Percentiles rank a stretch among this genome's conserved stretches.
phyloP scores from a whole-genome alignment of 2,113 vertebrate species.

The Dendrocopos noguchii region DNA sequence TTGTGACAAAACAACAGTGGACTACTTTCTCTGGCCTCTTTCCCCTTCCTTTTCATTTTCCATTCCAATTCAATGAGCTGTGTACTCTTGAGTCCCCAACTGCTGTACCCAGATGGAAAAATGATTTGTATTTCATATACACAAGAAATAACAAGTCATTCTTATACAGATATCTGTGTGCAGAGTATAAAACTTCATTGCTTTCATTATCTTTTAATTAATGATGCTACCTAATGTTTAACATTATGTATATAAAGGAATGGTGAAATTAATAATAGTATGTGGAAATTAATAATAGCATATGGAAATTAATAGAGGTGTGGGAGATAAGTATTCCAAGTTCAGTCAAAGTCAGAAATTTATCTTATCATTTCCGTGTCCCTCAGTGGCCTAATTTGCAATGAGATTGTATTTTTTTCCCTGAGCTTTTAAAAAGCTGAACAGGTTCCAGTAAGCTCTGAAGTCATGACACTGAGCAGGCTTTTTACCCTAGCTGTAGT shows the following conservation, averaged over 20 bases:
- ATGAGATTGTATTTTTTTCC: not conserved
- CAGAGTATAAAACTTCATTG: not conserved
- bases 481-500: not conserved
- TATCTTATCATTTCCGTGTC: not conserved
- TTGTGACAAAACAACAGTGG: not conserved
- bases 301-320: not conserved
- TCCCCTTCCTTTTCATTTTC: slow-evolving; percentile 36
- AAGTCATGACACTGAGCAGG: slow-evolving; percentile 22
- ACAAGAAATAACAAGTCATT: not conserved
- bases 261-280: not conserved
- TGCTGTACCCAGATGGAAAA: slow-evolving; percentile 33
- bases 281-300: not conserved
- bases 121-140: not conserved
- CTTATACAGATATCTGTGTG: not conserved
- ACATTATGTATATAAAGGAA: not conserved
- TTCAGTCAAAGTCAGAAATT: not conserved
- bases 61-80: slow-evolving; percentile 31
- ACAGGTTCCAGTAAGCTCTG: slow-evolving; percentile 2
- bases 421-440: slow-evolving; percentile 24
- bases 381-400: not conserved
- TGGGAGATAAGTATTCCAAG: not conserved
- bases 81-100: not conserved
- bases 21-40: slow-evolving; percentile 46
- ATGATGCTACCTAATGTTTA: not conserved
- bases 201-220: not conserved